phyloP scores from a whole-genome alignment of 2,113 vertebrate species.

The Urocitellus parryii region DNA sequence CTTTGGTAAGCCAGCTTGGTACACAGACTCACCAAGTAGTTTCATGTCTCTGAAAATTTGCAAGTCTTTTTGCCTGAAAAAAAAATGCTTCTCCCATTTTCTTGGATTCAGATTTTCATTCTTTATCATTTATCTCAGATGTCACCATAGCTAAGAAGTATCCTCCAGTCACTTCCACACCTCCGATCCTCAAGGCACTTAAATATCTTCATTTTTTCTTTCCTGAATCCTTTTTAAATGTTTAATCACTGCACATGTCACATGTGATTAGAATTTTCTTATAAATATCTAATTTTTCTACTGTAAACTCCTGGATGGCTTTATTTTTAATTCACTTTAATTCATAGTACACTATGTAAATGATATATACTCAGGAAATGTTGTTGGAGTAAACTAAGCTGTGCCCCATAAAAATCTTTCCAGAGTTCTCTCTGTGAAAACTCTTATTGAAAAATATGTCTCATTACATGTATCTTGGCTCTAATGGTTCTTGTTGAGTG shows the following conservation, averaged over 20 bases:
- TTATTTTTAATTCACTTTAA: conserved; percentile 35
- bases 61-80: background rate
- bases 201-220: background rate
- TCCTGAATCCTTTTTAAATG: background rate
- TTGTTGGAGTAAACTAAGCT: conserved; percentile 50
- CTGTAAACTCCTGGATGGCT: background rate
- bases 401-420: conserved; percentile 12
- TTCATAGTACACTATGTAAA: background rate
- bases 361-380: conserved; percentile 31
- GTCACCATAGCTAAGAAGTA: background rate
- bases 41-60: background rate
- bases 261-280: background rate
- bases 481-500: conserved; percentile 52
- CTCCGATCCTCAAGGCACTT: background rate
- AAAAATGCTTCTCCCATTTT: fast-evolving
- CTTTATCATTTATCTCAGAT: background rate
- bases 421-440: conserved; percentile 49
- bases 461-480: conserved; percentile 57
- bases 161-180: background rate
- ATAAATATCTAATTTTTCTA: background rate
- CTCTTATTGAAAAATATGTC: conserved; percentile 60
- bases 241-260: background rate
- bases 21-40: background rate
- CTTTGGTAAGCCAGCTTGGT: background rate
- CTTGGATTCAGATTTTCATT: background rate